Base-by-base conservation (phyloP, 2,113 vertebrate genomes). In the Lepidiolamprologus cunningtoni region DNA sequence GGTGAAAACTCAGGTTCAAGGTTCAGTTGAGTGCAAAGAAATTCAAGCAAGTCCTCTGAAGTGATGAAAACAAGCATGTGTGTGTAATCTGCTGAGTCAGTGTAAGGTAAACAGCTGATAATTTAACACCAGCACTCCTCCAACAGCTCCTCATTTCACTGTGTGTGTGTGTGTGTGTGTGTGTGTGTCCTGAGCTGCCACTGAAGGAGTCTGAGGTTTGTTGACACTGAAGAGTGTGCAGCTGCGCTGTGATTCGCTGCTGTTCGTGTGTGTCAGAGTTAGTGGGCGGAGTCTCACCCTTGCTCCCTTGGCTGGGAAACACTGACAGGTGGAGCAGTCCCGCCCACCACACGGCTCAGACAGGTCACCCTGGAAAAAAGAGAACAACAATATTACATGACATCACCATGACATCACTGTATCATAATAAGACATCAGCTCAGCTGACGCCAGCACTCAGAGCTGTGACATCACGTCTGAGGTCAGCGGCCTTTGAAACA, bases 271-370 rank as follows among this genome's bases (percentile, higher is more conserved):
- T 52, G 57, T 55, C 26, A 71, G 26, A 55, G 21, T 16, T 73
- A 45, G 40, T 26, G 11, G 54, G 66, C 23, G 57, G 21, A 54
- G 85, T 85, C 97, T 96, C 94, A 98, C 97, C 96, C 92, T 96
- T 4, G 96, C 94, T 94, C 97, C 97, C 95, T 98, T 97, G 66
- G 96, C 94, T 54, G 97, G 96, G 76, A 96, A 96, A 94, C 97
- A 98, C 57, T 86, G 96, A 82, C 97, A 97, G 90, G 91, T 82
- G 21, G 94, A 95, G 85, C 97, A 97, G 92, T 98, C 97, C 87
- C 95, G 95, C 85, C 97, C 97, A 4, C 71, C 92, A 47, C 97
- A 98, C 1, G 68, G 94, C 81, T 94, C 94, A 4, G 19, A 42
- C 3, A 33, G 81, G 31, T 94, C 87, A 5, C 92, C 95, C 96